Evolutionary conservation across 2,888 invertebrate genomes (phyloP).

Genomic region (Drosophila engyochracea): DNA sequence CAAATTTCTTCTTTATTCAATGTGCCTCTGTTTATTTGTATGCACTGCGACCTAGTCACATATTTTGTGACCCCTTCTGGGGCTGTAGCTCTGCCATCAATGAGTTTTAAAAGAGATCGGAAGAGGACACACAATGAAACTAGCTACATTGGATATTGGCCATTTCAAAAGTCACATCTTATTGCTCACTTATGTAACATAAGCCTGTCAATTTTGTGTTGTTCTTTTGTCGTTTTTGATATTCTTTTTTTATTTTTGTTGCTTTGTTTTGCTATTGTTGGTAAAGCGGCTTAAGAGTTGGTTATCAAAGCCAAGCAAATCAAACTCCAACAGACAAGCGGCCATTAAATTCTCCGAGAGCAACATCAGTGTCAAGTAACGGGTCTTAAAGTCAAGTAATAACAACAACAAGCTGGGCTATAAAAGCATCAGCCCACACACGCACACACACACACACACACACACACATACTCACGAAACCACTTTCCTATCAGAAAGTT

Average conservation of each 20-base stretch:
- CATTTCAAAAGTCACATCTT: neutral
- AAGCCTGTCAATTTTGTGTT: slow-evolving; percentile 49
- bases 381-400: slow-evolving; percentile 48
- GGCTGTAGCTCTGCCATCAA: neutral
- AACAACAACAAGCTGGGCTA: slow-evolving; percentile 38
- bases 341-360: slow-evolving; percentile 54
- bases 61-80: neutral
- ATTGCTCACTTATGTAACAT: slow-evolving; percentile 5
- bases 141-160: neutral
- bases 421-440: slow-evolving; percentile 51
- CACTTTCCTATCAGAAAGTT: slow-evolving; percentile 71
- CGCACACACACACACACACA: slow-evolving; percentile 23
- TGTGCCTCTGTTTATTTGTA: neutral
- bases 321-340: slow-evolving; percentile 49
- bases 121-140: neutral
- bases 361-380: slow-evolving; percentile 24
- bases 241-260: fast-evolving
- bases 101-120: neutral
- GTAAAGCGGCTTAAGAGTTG: slow-evolving; percentile 38
- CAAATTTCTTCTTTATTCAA: neutral
- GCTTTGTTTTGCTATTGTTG: slow-evolving; percentile 2
- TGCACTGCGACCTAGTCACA: neutral
- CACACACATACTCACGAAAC: slow-evolving; percentile 12
- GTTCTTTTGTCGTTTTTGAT: neutral
- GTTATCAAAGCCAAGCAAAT: slow-evolving; percentile 56